Evolutionary conservation across 1,140 invertebrate genomes (phyloP).

Genomic region (Musca domestica): DNA sequence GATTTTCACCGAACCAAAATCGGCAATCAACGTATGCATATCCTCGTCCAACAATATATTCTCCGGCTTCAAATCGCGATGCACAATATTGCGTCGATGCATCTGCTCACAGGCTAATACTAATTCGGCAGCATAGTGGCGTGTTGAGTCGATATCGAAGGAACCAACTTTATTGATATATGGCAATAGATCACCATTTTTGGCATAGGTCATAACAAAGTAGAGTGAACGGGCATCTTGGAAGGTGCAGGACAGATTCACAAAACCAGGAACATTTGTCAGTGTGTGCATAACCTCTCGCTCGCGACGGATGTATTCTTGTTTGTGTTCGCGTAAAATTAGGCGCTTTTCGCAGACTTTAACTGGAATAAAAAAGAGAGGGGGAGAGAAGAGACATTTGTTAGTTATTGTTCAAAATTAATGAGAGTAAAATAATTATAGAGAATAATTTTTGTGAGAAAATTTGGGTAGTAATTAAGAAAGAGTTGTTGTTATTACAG

Average conservation of each 20-base stretch:
- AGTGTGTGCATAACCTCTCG: constrained; percentile 54
- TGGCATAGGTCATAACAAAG: constrained; percentile 94
- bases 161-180: constrained; percentile 88
- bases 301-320: constrained; percentile 81
- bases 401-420: constrained; percentile 7
- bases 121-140: constrained; percentile 93
- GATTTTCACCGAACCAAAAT: constrained; percentile 96
- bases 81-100: constrained; percentile 86
- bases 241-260: constrained; percentile 93
- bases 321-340: constrained; percentile 90
- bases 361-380: constrained; percentile 64
- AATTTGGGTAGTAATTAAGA: too few relatives aligned
- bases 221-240: constrained; percentile 91
- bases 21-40: constrained; percentile 95
- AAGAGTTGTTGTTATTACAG: too few relatives aligned
- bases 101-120: constrained; percentile 89
- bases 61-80: constrained; percentile 89
- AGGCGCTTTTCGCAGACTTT: constrained; percentile 94
- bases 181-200: constrained; percentile 89
- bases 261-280: constrained; percentile 73
- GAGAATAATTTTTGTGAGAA: background rate
- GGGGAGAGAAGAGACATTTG: background rate
- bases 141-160: constrained; percentile 85
- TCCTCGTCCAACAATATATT: constrained; percentile 88
- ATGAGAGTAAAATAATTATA: background rate